Conservation (phyloP, 1,140 invertebrate genomes). For the Drosophila kanapiae region DNA sequence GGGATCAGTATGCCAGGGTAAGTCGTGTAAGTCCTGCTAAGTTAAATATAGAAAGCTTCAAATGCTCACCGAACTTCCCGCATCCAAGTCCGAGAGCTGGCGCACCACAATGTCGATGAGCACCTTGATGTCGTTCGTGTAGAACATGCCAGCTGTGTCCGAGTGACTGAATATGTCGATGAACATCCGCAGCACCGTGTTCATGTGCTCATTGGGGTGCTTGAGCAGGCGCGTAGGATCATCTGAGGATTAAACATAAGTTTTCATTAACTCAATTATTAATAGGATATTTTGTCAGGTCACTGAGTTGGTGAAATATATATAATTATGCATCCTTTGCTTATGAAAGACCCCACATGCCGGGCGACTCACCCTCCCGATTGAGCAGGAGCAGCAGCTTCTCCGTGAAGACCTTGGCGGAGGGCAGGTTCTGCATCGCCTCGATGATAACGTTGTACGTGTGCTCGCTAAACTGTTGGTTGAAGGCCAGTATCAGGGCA, state of each 20-base stretch:
- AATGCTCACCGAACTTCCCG: conserved; percentile 92
- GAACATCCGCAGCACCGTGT: conserved; percentile 95
- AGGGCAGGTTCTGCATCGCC: conserved; percentile 89
- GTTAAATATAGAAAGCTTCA: no score
- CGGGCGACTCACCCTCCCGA: conserved; percentile 90
- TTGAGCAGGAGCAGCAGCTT: conserved; percentile 95
- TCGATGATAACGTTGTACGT: conserved; percentile 92
- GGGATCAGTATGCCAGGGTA: neutral
- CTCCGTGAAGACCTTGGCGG: conserved; percentile 95
- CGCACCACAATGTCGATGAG: conserved; percentile 96
- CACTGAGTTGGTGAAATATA: no score
- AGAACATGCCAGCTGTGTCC: conserved; percentile 93
- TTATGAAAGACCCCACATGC: neutral
- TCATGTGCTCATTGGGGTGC: conserved; percentile 91
- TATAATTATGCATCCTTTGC: neutral
- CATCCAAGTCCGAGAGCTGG: conserved; percentile 94
- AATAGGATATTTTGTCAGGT: no score
- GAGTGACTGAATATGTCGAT: conserved; percentile 92
- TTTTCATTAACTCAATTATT: no score
- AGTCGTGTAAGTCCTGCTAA: no score
- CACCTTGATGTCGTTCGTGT: conserved; percentile 97
- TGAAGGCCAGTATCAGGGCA: conserved; percentile 94
- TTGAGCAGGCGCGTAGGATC: conserved; percentile 95
- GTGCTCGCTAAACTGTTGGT: conserved; percentile 91
- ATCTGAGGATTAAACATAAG: conserved; percentile 86